Percentiles rank a stretch among this genome's conserved stretches.
Conservation (phyloP, 2,888 invertebrate genomes). For the Oligia latruncula region DNA sequence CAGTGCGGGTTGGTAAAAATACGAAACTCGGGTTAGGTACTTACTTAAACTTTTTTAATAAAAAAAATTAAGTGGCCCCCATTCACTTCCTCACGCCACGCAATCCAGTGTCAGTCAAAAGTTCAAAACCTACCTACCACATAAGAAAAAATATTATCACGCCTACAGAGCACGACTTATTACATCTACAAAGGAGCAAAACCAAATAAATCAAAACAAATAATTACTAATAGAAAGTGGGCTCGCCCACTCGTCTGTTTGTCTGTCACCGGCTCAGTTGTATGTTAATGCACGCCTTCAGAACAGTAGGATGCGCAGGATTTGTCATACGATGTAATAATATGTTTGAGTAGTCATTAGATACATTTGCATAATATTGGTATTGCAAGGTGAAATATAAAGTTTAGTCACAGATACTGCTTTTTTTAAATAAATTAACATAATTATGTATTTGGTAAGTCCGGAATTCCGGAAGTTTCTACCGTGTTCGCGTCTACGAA, state of each 20-base stretch:
- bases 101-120: neutral
- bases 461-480: constrained; percentile 21
- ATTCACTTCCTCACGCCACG: neutral
- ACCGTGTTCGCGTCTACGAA: neutral
- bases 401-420: constrained; percentile 41
- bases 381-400: constrained; percentile 44
- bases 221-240: constrained; percentile 57
- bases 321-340: constrained; percentile 40
- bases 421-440: constrained; percentile 49
- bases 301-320: constrained; percentile 57
- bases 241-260: constrained; percentile 63
- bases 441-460: neutral
- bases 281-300: constrained; percentile 47
- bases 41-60: too few relatives aligned
- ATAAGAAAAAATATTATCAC: neutral
- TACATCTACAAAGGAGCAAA: constrained; percentile 18
- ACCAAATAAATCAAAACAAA: constrained; percentile 44
- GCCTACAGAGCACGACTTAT: constrained; percentile 20
- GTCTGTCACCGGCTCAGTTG: constrained; percentile 46
- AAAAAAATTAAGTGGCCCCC: neutral
- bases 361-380: constrained; percentile 42
- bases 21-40: neutral
- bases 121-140: neutral
- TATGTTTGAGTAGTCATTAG: constrained; percentile 29
- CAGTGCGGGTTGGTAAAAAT: too few relatives aligned